phyloP scores from a whole-genome alignment of 2,888 invertebrate species.

The Heliothis peltigera region DNA sequence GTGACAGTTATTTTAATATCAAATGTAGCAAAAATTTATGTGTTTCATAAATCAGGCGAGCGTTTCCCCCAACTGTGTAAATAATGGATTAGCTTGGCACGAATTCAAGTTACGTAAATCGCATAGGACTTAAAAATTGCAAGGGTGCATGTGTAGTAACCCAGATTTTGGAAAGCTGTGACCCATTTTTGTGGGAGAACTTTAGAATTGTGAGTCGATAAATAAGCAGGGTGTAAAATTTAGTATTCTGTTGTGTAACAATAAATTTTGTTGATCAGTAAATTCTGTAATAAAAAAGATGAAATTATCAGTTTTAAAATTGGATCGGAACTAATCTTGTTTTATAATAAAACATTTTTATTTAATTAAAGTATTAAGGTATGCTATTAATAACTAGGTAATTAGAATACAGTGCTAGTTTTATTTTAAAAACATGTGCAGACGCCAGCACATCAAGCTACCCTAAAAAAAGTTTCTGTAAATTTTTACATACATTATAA shows the following conservation, averaged over 20 bases:
- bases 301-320: not conserved
- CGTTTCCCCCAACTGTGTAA: conserved; percentile 25
- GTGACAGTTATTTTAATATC: conserved; percentile 18
- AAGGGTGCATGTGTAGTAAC: conserved; percentile 49
- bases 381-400: not conserved
- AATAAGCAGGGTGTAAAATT: conserved; percentile 9
- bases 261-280: not conserved
- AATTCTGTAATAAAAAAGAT: not conserved
- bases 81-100: conserved; percentile 51
- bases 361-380: not conserved
- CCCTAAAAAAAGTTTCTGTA: too few relatives aligned
- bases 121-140: conserved; percentile 53
- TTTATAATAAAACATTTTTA: not conserved
- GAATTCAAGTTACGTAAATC: conserved; percentile 55
- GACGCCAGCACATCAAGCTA: too few relatives aligned
- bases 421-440: not conserved
- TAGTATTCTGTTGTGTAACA: conserved; percentile 3
- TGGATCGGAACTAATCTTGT: not conserved
- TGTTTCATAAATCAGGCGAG: conserved; percentile 29
- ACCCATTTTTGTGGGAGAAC: conserved; percentile 28
- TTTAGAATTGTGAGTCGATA: conserved; percentile 35
- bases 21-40: conserved; percentile 34
- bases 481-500: too few relatives aligned
- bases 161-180: conserved; percentile 39
- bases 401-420: not conserved